A percentile compares a stretch with the other conserved stretches of the same genome.
These are phyloP conservation scores for Synergus laeviventris DNA, from an alignment of 2,888 invertebrate species.

Conservation along the genomic window DNA sequence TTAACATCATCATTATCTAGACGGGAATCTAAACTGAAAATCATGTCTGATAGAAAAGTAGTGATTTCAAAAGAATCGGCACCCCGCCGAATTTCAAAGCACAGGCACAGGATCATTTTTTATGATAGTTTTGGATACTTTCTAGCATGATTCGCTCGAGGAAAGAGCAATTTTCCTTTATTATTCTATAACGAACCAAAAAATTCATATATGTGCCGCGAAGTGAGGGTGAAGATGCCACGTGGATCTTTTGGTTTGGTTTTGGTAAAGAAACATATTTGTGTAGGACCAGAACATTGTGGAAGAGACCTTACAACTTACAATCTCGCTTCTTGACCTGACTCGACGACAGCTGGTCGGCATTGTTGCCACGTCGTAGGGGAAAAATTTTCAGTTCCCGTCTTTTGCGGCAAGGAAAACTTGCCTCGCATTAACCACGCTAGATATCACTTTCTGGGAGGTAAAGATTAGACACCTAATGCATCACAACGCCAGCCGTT, in stretches of 20 bases:
- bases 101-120: constrained; percentile 27
- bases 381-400: constrained; percentile 22
- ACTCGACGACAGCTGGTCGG: constrained; percentile 39
- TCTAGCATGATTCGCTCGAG: background rate
- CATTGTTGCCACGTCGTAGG: constrained; percentile 38
- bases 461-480: constrained; percentile 40
- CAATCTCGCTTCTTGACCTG: constrained; percentile 38
- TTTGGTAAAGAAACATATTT: constrained; percentile 22
- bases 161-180: constrained; percentile 23
- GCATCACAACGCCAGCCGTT: constrained; percentile 36
- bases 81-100: constrained; percentile 14
- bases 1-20: constrained; percentile 28
- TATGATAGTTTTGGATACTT: constrained; percentile 7
- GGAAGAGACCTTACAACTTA: constrained; percentile 27
- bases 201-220: constrained; percentile 16
- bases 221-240: constrained; percentile 18
- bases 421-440: constrained; percentile 40
- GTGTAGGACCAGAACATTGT: constrained; percentile 4
- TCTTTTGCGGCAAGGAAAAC: constrained; percentile 38
- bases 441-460: constrained; percentile 40
- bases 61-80: constrained; percentile 5
- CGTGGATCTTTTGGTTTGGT: constrained; percentile 28
- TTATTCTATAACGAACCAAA: constrained; percentile 38
- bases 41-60: constrained; percentile 18
- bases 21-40: constrained; percentile 3